Base-by-base conservation (phyloP, 1,140 invertebrate genomes). In the Atta colombica region DNA sequence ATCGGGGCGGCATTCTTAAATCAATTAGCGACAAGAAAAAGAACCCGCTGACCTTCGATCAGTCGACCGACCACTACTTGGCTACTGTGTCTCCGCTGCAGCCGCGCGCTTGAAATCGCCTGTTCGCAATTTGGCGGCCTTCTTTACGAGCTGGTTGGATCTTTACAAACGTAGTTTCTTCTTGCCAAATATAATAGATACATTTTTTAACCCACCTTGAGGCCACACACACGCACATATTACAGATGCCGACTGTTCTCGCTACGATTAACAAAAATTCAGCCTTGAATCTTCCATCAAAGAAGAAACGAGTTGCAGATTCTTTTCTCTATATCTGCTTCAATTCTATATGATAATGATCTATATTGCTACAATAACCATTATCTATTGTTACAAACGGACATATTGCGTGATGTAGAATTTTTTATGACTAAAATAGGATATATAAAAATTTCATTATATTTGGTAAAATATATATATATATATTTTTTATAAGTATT, bases 21-120 rank as follows among this genome's bases (percentile, higher is more conserved):
- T 94, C 93, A 94, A 94, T 94, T 94, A 94, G 87, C 91, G 89
- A 91, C 88, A 80, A 75, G 89, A 89, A 86, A 92, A 94, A 93
- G 91, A 94, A 94, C 82, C 89, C 71, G 93, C 78, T 91, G 93
- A 89, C 94, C 94, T 94, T 94, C 94, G 93, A 93, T 94, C 92
- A 88, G 58, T 55, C 68, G 82, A 89, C 66, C 68, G 55, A 49
- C 89, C 87, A 75, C 61, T 89, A 75, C 85, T 91, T 86, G 90
- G 84, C 90, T 91, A 91, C 90, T 78, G 91, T 91, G 88, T 91
- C 75, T 87, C 85, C 63, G n/a, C 80, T 60, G 75, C 69, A 49
- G 45, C 51, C 75, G 75, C 80, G 28, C 75, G 53, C 10, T 35
- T 85, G n/a, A 74, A 80, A 88, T 88, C 72, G 75, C 55, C 60